Conservation (phyloP, 2,797 vertebrate genomes). For the Megaceryle alcyon region DNA sequence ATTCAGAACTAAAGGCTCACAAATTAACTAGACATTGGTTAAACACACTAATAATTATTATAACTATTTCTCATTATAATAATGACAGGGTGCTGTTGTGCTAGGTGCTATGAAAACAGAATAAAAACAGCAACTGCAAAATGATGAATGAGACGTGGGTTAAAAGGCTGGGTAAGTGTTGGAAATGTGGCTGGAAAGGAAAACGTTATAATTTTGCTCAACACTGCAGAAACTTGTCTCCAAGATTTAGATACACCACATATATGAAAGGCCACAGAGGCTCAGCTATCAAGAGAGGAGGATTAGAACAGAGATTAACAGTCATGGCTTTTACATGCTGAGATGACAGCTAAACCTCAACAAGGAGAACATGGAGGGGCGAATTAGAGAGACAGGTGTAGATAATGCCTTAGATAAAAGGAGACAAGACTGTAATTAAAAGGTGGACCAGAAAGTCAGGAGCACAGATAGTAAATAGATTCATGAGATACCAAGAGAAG, state of each 20-base stretch:
- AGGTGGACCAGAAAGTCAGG: background rate
- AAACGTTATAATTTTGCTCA: background rate
- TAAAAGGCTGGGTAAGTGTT: background rate
- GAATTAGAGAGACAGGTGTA: slow-evolving; percentile 4
- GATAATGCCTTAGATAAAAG: background rate
- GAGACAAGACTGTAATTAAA: background rate
- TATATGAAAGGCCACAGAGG: background rate
- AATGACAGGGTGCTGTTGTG: slow-evolving; percentile 20
- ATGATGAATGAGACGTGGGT: slow-evolving; percentile 24
- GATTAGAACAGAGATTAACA: slow-evolving; percentile 20
- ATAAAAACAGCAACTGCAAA: background rate
- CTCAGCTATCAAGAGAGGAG: background rate
- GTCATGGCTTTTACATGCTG: background rate
- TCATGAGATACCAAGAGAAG: background rate
- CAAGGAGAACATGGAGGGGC: background rate
- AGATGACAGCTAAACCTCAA: background rate
- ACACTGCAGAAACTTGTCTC: background rate
- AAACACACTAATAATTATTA: slow-evolving; percentile 35
- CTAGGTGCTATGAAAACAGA: slow-evolving; percentile 44
- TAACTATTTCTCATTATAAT: slow-evolving; percentile 45
- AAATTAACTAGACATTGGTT: slow-evolving; percentile 6
- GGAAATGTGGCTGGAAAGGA: slow-evolving; percentile 15
- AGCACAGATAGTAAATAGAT: background rate
- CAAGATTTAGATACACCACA: background rate
- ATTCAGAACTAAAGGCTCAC: slow-evolving; percentile 10